phyloP scores from a whole-genome alignment of 2,888 invertebrate species.

The Danaus chrysippus region DNA sequence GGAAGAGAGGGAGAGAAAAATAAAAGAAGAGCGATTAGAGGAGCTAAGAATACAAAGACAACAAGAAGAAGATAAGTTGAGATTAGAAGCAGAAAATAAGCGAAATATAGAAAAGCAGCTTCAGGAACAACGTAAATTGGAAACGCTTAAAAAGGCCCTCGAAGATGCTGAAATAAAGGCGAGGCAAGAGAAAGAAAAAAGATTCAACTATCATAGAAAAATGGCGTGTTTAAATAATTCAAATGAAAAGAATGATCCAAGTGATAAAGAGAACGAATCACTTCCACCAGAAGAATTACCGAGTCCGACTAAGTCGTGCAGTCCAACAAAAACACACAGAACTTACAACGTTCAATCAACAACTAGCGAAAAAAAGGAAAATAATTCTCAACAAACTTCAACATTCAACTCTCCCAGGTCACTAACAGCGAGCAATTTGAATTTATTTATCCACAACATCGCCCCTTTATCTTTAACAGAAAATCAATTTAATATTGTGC shows the following conservation, averaged over 20 bases:
- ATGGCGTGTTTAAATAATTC: conserved; percentile 38
- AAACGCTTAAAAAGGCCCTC: conserved; percentile 87
- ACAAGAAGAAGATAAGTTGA: conserved; percentile 83
- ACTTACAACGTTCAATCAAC: conserved; percentile 68
- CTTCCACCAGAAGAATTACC: conserved; percentile 35
- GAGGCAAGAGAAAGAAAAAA: conserved; percentile 81
- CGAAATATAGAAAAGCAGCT: conserved; percentile 83
- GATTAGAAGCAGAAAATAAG: conserved; percentile 85
- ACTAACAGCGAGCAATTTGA: conserved; percentile 61
- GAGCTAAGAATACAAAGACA: conserved; percentile 88
- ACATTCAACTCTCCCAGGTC: conserved; percentile 69
- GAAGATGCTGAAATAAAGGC: conserved; percentile 88
- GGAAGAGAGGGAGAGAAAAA: conserved; percentile 86
- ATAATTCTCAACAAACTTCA: conserved; percentile 61
- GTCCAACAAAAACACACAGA: conserved; percentile 65
- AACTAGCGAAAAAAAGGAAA: conserved; percentile 62
- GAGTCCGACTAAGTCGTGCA: conserved; percentile 38
- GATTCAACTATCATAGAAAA: conserved; percentile 58
- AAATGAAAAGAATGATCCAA: conserved; percentile 36
- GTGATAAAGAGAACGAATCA: conserved; percentile 40
- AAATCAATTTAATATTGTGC: conserved; percentile 68
- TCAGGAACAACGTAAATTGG: conserved; percentile 84
- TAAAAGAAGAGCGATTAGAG: conserved; percentile 89
- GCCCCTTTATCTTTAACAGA: conserved; percentile 65
- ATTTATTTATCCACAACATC: conserved; percentile 67